Base-by-base conservation (phyloP, 2,113 vertebrate species). In the Tetrao urogallus region DNA sequence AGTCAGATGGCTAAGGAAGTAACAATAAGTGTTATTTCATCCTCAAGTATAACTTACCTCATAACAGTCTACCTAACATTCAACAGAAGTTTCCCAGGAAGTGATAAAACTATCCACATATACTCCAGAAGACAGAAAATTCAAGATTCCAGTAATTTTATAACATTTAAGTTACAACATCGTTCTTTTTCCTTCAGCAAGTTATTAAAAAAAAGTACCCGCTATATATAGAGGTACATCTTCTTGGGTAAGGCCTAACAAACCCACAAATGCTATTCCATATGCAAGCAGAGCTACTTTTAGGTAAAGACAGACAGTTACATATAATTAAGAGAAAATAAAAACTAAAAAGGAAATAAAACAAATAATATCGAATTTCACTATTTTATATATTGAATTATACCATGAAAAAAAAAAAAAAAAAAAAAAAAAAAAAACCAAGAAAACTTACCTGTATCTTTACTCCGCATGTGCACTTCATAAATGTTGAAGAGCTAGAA, bases 101-200 rank as follows among this genome's bases (percentile, higher is more conserved):
- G 57, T 50, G 3, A 92, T 73, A 93, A 88, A 95, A 42, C 54
- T 93, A 66, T 84, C 85, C 89, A 92, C 63, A 88, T 90, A 87
- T 72, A 88, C 79, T 77, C 88, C 61, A 95, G 76, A 88, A 89
- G n/a, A 83, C 28, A 84, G 89, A 14, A 95, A 8, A 25, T 93
- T 63, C 34, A 90, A 92, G 42, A 72, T 28, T 75, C 66, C 52
- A 64, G 82, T 66, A 79, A 32, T 48, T 69, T 65, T 70, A 64
- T 24, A 43, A 56, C 18, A 34, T 2, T 72, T 71, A 28, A 66
- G 32, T 20, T 52, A 22, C 15, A 36, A 32, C 10, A 34, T 10
- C 48, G 6, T 34, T 30, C 30, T 63, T 36, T 58, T 42, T 7
- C 10, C 8, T 61, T 67, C 38, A 27, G 42, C 40, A 6, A 58